Base-by-base conservation (phyloP, 2,113 vertebrate species). In the Rattus rattus region DNA sequence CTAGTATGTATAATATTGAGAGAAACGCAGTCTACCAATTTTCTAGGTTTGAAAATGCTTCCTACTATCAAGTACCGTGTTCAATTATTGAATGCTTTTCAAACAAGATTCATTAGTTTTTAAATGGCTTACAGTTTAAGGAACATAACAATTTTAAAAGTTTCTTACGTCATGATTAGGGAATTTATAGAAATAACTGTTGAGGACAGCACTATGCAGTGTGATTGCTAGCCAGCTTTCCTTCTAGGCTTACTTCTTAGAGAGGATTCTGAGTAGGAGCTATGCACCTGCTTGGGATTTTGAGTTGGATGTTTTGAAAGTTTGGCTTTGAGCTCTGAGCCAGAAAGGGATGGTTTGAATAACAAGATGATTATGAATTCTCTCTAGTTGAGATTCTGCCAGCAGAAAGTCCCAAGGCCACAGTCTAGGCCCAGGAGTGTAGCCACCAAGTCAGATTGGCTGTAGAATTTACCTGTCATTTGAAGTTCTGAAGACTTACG, bases 41-140 rank as follows among this genome's bases (percentile, higher is more conserved):
- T 73, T 28, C 43, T 76, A 47, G 63, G 73, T 86, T 88, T 91
- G 22, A 88, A 84, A 94, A n/a, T 91, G n/a, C 33, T 94, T 90
- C 54, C 39, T 30, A 63, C 16, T 67, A 36, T 83, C 10, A 61
- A 39, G 7, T 76, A 14, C 52, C 33, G 63, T 43, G 43, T 17
- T 91, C 59, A 91, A 73, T 94, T 97, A 91, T 26, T 59, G 28
- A 49, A 36, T 67, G 61, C 7, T 87, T 87, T 52, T 87, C 24
- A 70, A 70, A 24, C 20, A 88, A 89, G 73, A 28, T 92, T 26
- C 1, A 30, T 91, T 61, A 14, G 2, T 88, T 95, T 69, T 88
- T 94, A 94, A 54, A 56, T 94, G 54, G 49, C 65, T 86, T 94
- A 65, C 1, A 91, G 33, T 89, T 75, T 96, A 39, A 95, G 67